A percentile compares a stretch with the other conserved stretches of the same genome.
Conservation (phyloP, 2,888 invertebrate genomes). For the Germaria angustata region DNA sequence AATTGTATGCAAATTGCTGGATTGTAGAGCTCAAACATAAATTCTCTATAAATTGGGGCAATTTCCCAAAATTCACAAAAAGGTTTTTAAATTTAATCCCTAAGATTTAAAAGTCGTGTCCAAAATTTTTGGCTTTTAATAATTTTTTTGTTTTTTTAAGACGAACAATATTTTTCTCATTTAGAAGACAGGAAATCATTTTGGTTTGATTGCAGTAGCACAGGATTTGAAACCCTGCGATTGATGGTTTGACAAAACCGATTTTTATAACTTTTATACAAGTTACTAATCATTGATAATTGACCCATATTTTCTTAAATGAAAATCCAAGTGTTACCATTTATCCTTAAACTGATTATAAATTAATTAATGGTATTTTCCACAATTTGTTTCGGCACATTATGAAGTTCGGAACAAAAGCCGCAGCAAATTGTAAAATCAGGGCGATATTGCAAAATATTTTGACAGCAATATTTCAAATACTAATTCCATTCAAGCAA, state of each 20-base stretch:
- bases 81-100: conserved; percentile 4
- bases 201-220: too few relatives aligned
- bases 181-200: too few relatives aligned
- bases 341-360: conserved; percentile 27
- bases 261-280: too few relatives aligned
- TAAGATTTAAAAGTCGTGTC: not conserved
- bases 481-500: conserved; percentile 43
- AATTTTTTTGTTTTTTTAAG: too few relatives aligned
- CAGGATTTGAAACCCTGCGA: too few relatives aligned
- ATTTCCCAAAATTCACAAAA: not conserved
- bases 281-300: not conserved
- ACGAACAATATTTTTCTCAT: too few relatives aligned
- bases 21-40: not conserved
- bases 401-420: conserved; percentile 9
- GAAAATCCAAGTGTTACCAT: not conserved
- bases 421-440: conserved; percentile 31
- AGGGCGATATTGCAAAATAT: conserved; percentile 52
- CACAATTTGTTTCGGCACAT: conserved; percentile 41
- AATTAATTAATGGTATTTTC: conserved; percentile 58
- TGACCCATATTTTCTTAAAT: not conserved
- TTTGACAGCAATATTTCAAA: conserved; percentile 66
- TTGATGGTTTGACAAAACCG: too few relatives aligned
- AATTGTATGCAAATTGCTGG: conserved; percentile 47
- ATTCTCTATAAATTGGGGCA: conserved; percentile 33
- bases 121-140: too few relatives aligned